Evolutionary conservation across 2,888 invertebrate species (phyloP), one percentile per base, ranked within the genome.

Genomic region (Cryptocheilus praepositus): DNA sequence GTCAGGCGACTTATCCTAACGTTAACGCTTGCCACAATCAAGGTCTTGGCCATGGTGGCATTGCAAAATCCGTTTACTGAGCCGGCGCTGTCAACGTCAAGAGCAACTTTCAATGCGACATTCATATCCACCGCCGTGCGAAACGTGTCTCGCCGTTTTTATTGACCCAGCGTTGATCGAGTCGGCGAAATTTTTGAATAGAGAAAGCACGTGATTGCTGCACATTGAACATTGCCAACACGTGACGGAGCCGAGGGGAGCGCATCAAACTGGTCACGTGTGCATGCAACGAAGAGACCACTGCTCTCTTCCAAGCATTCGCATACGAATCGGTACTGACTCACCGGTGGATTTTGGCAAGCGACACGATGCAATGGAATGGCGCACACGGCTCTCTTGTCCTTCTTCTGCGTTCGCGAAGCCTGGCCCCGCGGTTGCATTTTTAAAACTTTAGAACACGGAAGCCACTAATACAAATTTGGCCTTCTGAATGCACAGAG

Each of bases 41-140:
- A 72, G 73, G 72, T 72, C 73, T 72, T 63, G 72, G 63, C 72
- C 73, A 63, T 68, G 69, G 58, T 36, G 60, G 64, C 22, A 64
- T 49, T 19, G 28, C 53, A 46, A 72, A n/a, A 72, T 73, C 72
- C 72, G 52, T 65, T 72, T 72, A 72, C 61, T 25, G 13, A 60
- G 28, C 49, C 56, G 56, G 5, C 5, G 15, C 3, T 3, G 5
- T 25, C 25, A 5, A 5, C 25, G 36, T 36, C 36, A 36, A 11
- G 8, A 11, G 4, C 3, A 36, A 11, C 36, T 11, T 11, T 1
- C 36, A 11, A 7, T 36, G 36, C 36, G 36, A 7, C 36, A 11
- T 36, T 36, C 36, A 36, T 2, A 36, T 7, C 11, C 36, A 7
- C 36, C 36, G 36, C 13, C 36, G 11, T 7, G 36, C 8, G 11